Evolutionary conservation across 2,888 invertebrate genomes (phyloP).

Genomic region (Ormyrus pomaceus): DNA sequence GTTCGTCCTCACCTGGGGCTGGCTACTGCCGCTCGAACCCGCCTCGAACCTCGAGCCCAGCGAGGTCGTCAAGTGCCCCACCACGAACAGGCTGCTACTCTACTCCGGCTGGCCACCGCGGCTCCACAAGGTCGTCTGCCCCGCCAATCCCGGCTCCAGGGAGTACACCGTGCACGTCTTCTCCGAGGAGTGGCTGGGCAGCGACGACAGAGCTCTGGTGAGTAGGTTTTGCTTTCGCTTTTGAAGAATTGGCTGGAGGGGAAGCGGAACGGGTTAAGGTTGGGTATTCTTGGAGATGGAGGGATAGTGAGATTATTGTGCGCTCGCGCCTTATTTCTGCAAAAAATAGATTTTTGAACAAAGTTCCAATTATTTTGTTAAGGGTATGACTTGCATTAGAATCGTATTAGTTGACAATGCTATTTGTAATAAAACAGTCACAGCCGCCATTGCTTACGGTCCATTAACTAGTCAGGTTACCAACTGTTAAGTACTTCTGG

Average conservation of each 20-base stretch:
- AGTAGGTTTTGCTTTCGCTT: conserved; percentile 1
- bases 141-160: conserved; percentile 81
- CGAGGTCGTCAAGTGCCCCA: conserved; percentile 80
- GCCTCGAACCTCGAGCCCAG: conserved; percentile 71
- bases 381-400: no score
- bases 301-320: no score
- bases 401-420: no score
- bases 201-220: conserved; percentile 66
- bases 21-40: conserved; percentile 82
- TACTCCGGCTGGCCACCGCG: conserved; percentile 85
- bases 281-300: no score
- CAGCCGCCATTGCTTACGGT: no score
- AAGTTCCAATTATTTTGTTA: no score
- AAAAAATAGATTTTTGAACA: no score
- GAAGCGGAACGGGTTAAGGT: no score
- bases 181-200: conserved; percentile 86
- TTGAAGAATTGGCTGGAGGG: no score
- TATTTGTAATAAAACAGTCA: no score
- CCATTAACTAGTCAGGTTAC: no score
- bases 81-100: conserved; percentile 86
- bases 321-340: no score
- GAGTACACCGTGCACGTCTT: conserved; percentile 86
- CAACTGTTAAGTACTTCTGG: background rate
- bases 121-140: conserved; percentile 82
- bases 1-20: conserved; percentile 90